These are phyloP conservation scores for Euplexia lucipara DNA, from an alignment of 2,888 invertebrate species.

Conservation along the genomic window DNA sequence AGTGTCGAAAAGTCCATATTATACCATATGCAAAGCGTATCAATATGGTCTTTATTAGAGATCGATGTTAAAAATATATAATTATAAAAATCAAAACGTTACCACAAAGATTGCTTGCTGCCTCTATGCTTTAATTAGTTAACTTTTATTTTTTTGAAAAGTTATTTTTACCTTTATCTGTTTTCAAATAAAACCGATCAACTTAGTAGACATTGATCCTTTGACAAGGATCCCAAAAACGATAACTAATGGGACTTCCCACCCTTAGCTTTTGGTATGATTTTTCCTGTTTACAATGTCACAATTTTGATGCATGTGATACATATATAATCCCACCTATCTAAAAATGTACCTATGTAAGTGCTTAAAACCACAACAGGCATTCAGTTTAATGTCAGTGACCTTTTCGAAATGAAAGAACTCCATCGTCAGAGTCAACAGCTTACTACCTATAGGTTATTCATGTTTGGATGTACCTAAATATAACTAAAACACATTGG, in stretches of 20 bases:
- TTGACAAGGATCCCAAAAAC: slow-evolving; percentile 44
- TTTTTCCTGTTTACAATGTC: slow-evolving; percentile 58
- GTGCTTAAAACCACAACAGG: slow-evolving; percentile 52
- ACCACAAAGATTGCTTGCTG: background rate
- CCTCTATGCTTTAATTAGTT: background rate
- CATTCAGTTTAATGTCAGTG: slow-evolving; percentile 65
- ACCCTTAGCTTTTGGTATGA: slow-evolving; percentile 45
- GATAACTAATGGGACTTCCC: slow-evolving; percentile 31
- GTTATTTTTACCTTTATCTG: slow-evolving; percentile 27
- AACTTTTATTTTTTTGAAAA: slow-evolving; percentile 3
- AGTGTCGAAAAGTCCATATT: no score
- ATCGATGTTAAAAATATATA: no score
- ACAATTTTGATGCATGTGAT: slow-evolving; percentile 46
- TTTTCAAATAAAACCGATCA: slow-evolving; percentile 31
- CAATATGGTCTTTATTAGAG: no score
- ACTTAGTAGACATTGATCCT: slow-evolving; percentile 48
- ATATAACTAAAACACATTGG: slow-evolving; percentile 34
- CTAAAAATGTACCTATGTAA: slow-evolving; percentile 49
- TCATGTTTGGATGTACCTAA: slow-evolving; percentile 17
- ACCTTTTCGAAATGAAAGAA: slow-evolving; percentile 63
- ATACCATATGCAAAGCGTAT: no score
- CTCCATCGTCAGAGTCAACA: slow-evolving; percentile 34
- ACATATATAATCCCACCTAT: slow-evolving; percentile 44
- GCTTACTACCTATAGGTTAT: slow-evolving; percentile 28
- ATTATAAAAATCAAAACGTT: slow-evolving; percentile 14